phyloP scores from a whole-genome alignment of 2,797 vertebrate species.

The Phataginus tricuspis region DNA sequence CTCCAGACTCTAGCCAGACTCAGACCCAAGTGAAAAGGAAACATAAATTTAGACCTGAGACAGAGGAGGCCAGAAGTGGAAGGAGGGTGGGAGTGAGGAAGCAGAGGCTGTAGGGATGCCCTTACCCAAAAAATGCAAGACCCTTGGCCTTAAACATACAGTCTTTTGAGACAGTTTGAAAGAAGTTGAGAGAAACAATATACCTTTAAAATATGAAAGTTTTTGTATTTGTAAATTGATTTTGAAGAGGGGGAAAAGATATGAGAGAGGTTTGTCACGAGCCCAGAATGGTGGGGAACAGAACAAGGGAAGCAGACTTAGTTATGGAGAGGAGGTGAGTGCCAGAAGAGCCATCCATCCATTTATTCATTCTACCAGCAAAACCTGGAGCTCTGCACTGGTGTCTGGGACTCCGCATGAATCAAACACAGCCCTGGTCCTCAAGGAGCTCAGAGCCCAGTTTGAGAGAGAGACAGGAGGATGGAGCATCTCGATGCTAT shows the following conservation, averaged over 20 bases:
- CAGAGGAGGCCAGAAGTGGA: background rate
- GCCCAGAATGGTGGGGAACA: background rate
- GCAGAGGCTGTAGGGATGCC: background rate
- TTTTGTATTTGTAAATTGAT: slow-evolving; percentile 48
- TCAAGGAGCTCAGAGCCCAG: background rate
- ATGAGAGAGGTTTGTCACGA: slow-evolving; percentile 12
- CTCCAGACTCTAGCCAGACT: slow-evolving; percentile 14
- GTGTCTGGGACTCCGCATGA: background rate
- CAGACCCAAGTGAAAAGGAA: slow-evolving; percentile 32
- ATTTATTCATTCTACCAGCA: background rate
- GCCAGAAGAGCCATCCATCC: background rate
- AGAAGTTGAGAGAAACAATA: slow-evolving; percentile 12
- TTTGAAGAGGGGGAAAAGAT: slow-evolving; percentile 34
- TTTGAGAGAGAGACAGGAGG: background rate
- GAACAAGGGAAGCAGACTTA: slow-evolving; percentile 10
- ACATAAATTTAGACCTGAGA: slow-evolving; percentile 3
- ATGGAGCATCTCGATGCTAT: background rate
- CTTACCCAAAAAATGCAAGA: background rate
- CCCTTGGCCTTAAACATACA: background rate
- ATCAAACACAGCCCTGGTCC: background rate
- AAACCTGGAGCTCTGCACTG: background rate
- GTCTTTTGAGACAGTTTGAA: slow-evolving; percentile 11
- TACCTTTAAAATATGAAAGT: slow-evolving; percentile 54
- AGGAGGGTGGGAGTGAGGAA: background rate
- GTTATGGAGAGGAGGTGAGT: background rate